phyloP scores from a whole-genome alignment of 2,113 vertebrate genomes.

The Myodes glareolus region DNA sequence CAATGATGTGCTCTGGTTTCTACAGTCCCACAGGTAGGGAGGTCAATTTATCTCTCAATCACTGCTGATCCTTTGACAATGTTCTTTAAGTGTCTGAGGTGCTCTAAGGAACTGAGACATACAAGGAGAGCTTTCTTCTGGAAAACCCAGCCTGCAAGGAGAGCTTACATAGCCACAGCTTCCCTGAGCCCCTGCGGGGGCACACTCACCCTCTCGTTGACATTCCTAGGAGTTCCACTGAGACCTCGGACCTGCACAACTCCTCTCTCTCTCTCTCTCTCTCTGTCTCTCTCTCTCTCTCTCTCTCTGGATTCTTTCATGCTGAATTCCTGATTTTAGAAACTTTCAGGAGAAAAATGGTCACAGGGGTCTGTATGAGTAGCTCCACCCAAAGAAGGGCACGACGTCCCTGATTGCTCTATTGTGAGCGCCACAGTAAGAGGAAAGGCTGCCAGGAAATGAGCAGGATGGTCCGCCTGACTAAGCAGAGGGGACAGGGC shows the following conservation, averaged over 20 bases:
- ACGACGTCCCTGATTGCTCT: background rate
- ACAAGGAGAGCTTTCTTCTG: background rate
- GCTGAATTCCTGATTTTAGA: background rate
- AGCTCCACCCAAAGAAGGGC: background rate
- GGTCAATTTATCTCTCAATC: background rate
- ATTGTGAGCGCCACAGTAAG: background rate
- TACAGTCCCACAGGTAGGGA: background rate
- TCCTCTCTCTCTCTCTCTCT: too few species aligned
- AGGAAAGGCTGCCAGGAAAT: constrained; percentile 60
- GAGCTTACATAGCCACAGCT: background rate
- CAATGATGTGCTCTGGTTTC: background rate
- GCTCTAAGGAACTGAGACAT: background rate
- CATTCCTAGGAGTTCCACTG: background rate
- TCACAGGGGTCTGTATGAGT: background rate
- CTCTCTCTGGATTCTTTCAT: background rate
- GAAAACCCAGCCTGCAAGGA: background rate
- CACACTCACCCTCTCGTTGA: background rate
- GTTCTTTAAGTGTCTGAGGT: background rate
- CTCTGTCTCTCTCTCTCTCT: too few species aligned
- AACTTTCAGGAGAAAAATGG: constrained; percentile 14
- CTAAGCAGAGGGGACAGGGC: constrained; percentile 21
- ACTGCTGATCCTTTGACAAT: background rate
- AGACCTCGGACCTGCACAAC: background rate
- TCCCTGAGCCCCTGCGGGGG: background rate
- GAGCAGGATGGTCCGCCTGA: background rate